Evolutionary conservation across 2,888 invertebrate genomes (phyloP).

Genomic region (Ichneumoninae sp.): DNA sequence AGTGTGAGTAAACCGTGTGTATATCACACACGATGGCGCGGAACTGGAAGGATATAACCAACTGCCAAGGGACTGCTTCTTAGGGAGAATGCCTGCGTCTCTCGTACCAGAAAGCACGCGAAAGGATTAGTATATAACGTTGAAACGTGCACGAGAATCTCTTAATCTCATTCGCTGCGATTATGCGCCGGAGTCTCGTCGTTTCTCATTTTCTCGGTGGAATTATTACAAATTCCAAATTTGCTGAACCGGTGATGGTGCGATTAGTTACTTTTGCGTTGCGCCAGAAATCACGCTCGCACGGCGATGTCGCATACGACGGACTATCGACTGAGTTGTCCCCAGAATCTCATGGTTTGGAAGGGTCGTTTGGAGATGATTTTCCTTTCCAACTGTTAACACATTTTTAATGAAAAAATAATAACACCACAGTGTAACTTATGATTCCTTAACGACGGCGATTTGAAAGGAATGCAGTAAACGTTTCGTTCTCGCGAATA

Average conservation of each 20-base stretch:
- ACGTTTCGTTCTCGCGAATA: slow-evolving; percentile 8
- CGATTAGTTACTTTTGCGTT: neutral
- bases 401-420: neutral
- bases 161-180: slow-evolving; percentile 60
- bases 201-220: slow-evolving; percentile 20
- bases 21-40: slow-evolving; percentile 33
- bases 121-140: slow-evolving; percentile 45
- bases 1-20: slow-evolving; percentile 24
- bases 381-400: neutral
- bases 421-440: neutral
- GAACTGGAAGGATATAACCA: slow-evolving; percentile 53
- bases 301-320: neutral
- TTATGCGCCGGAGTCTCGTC: slow-evolving; percentile 43
- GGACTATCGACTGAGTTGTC: neutral
- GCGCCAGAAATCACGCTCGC: neutral
- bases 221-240: slow-evolving; percentile 23
- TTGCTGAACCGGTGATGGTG: neutral
- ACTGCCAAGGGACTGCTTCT: slow-evolving; percentile 51
- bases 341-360: neutral
- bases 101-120: slow-evolving; percentile 16
- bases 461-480: neutral
- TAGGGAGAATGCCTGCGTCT: slow-evolving; percentile 35
- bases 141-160: slow-evolving; percentile 56
- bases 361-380: neutral
- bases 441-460: neutral